A percentile compares a stretch with the other conserved stretches of the same genome.
phyloP scores from a whole-genome alignment of 2,797 vertebrate genomes.

The Acanthis flammea region DNA sequence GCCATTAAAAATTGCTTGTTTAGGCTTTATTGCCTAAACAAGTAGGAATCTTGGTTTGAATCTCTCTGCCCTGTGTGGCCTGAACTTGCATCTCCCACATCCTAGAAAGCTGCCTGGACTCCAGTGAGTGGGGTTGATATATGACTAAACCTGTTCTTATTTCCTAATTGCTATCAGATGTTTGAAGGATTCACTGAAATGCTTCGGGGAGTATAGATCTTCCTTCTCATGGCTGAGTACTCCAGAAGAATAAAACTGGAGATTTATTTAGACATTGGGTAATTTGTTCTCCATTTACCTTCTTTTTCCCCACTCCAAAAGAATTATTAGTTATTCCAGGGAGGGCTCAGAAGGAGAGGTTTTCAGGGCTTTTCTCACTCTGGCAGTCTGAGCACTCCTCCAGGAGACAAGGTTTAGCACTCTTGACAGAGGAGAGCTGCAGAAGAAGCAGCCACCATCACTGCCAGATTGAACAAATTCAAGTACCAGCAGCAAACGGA shows the following conservation, averaged over 20 bases:
- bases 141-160: constrained; percentile 1
- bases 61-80: not conserved
- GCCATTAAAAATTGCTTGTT: not conserved
- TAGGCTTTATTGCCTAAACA: not conserved
- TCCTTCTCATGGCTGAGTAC: not conserved
- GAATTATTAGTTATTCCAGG: not conserved
- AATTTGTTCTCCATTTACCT: not conserved
- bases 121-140: not conserved
- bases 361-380: not conserved
- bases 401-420: not conserved
- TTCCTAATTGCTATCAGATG: not conserved
- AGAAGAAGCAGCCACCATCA: not conserved
- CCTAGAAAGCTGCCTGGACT: not conserved
- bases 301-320: not conserved
- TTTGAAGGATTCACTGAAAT: constrained; percentile 1
- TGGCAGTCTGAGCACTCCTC: not conserved
- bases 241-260: not conserved
- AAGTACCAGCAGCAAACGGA: not conserved
- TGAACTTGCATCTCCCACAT: not conserved
- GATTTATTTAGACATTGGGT: not conserved
- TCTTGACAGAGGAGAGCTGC: not conserved
- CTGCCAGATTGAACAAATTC: not conserved
- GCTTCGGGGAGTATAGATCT: not conserved
- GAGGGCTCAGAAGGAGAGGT: not conserved
- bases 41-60: not conserved